phyloP scores from a whole-genome alignment of 1,140 invertebrate species.

The Orchestia grillus region DNA sequence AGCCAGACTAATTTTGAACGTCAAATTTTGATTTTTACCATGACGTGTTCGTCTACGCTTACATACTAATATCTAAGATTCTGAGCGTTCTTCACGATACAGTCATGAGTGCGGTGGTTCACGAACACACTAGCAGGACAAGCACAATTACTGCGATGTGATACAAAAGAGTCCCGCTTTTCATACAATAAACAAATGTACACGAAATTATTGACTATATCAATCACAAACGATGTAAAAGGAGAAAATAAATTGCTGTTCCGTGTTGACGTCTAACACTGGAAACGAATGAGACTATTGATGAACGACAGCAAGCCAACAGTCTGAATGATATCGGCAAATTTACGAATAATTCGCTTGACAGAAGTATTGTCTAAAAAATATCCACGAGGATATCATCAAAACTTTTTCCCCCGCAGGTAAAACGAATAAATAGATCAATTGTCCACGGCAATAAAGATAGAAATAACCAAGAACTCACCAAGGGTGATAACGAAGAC shows the following conservation, averaged over 20 bases:
- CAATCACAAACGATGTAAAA: background rate
- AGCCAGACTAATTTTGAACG: too few relatives aligned
- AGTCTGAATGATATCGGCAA: background rate
- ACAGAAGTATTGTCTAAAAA: background rate
- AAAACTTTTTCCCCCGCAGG: background rate
- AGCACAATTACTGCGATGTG: background rate
- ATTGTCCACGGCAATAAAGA: background rate
- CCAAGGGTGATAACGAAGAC: background rate
- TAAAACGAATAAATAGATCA: background rate
- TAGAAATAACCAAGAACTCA: background rate
- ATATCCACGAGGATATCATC: background rate
- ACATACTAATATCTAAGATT: background rate
- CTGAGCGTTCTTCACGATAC: background rate
- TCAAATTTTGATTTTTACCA: background rate
- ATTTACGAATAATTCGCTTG: background rate
- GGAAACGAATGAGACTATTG: background rate
- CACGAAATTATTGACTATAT: background rate
- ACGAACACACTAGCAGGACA: background rate
- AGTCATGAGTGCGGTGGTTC: background rate
- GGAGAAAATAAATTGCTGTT: background rate
- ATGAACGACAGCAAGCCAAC: background rate
- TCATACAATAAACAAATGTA: background rate
- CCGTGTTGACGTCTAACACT: background rate
- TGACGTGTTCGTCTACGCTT: background rate
- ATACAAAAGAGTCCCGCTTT: background rate